Conservation (phyloP, 2,113 vertebrate genomes). For the Mobula hypostoma region DNA sequence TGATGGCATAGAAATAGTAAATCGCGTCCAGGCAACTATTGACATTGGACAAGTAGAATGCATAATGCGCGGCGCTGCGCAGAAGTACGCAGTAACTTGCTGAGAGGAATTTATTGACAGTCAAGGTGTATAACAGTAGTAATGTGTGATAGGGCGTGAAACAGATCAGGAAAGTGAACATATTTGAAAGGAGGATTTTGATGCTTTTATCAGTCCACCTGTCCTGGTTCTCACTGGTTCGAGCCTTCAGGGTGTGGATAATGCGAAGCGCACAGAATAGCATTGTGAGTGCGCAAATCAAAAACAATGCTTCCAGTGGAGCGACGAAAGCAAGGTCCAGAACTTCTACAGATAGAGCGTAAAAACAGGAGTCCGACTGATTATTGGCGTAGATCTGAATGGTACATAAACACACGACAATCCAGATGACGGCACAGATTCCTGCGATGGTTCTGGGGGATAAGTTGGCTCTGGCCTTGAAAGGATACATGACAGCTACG, state of each 20-base stretch:
- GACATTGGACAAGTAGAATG: background rate
- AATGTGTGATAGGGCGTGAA: background rate
- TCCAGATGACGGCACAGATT: background rate
- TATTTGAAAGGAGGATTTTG: background rate
- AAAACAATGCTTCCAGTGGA: background rate
- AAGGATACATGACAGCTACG: background rate
- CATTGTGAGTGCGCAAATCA: background rate
- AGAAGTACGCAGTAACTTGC: background rate
- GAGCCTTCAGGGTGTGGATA: background rate
- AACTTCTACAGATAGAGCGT: background rate
- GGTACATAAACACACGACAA: background rate
- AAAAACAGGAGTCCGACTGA: background rate
- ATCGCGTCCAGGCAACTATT: slow-evolving; percentile 10
- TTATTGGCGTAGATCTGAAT: background rate
- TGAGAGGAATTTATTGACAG: background rate
- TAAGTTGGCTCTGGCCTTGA: background rate
- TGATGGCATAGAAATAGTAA: slow-evolving; percentile 20
- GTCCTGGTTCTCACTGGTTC: background rate
- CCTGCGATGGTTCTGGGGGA: background rate
- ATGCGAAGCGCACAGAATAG: background rate
- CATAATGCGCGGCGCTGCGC: background rate
- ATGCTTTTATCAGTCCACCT: background rate
- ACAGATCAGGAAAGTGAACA: background rate
- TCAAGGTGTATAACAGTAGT: background rate
- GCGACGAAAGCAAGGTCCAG: slow-evolving; percentile 41